Evolutionary conservation across 2,888 invertebrate species (phyloP).

Genomic region (Rhamphomyia laevipes): DNA sequence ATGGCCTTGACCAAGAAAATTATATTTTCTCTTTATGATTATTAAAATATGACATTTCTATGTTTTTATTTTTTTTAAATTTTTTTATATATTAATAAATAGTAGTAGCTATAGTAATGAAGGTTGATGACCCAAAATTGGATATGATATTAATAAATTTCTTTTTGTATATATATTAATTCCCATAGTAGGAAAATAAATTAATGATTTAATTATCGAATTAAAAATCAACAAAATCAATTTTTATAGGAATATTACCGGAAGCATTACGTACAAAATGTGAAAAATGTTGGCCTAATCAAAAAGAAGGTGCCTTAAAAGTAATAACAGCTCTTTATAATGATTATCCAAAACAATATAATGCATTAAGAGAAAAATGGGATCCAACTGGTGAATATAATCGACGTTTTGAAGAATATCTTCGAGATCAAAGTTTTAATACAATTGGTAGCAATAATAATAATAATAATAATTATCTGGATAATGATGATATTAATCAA

Average conservation of each 20-base stretch:
- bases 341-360: slow-evolving; percentile 55
- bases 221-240: not conserved
- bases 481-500: not conserved
- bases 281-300: slow-evolving; percentile 50
- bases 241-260: slow-evolving; percentile 49
- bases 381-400: slow-evolving; percentile 58
- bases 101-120: too few relatives aligned
- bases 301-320: slow-evolving; percentile 54
- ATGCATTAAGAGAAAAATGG: slow-evolving; percentile 50
- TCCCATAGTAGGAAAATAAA: not conserved
- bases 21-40: too few relatives aligned
- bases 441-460: slow-evolving; percentile 15
- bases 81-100: too few relatives aligned
- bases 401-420: slow-evolving; percentile 38
- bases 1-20: too few relatives aligned
- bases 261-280: slow-evolving; percentile 58
- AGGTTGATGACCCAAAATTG: too few relatives aligned
- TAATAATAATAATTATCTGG: slow-evolving; percentile 13
- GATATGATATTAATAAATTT: too few relatives aligned
- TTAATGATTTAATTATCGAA: not conserved
- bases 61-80: too few relatives aligned
- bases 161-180: not conserved
- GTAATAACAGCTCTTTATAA: slow-evolving; percentile 52
- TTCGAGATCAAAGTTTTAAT: slow-evolving; percentile 22
- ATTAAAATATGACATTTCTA: too few relatives aligned